Conservation (phyloP, 2,113 vertebrate genomes). For the Sapayoa aenigma region DNA sequence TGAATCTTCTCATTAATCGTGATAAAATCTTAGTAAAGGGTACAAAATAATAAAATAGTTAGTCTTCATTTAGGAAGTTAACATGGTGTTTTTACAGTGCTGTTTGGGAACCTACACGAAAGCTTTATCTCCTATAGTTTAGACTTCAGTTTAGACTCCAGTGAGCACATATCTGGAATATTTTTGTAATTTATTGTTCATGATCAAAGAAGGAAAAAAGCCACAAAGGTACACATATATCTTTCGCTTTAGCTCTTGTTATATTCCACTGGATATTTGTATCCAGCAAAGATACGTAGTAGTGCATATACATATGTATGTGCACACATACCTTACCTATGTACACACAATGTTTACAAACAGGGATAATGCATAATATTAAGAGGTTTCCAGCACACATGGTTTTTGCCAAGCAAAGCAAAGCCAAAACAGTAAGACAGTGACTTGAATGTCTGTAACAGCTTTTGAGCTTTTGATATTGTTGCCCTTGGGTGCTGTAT, state of each 20-base stretch:
- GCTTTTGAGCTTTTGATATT: slow-evolving; percentile 34
- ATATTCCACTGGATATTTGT: neutral
- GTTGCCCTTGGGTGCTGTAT: neutral
- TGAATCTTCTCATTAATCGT: neutral
- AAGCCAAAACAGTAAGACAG: neutral
- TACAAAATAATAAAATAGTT: neutral
- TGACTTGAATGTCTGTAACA: neutral
- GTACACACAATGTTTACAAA: neutral
- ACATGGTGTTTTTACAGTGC: neutral
- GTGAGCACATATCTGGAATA: neutral
- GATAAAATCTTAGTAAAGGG: neutral
- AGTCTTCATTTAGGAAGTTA: neutral
- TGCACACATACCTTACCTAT: neutral
- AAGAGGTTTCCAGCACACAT: neutral
- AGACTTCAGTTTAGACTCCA: neutral
- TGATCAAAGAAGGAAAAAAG: neutral
- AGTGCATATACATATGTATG: neutral
- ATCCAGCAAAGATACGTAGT: neutral
- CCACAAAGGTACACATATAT: neutral
- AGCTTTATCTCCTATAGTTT: neutral
- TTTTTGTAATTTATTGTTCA: neutral
- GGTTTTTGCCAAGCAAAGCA: neutral
- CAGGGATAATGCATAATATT: neutral
- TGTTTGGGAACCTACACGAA: neutral
- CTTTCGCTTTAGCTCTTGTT: neutral